These are phyloP conservation scores for Sarcophaga bullata DNA, from an alignment of 1,140 invertebrate genomes.

Conservation along the genomic window DNA sequence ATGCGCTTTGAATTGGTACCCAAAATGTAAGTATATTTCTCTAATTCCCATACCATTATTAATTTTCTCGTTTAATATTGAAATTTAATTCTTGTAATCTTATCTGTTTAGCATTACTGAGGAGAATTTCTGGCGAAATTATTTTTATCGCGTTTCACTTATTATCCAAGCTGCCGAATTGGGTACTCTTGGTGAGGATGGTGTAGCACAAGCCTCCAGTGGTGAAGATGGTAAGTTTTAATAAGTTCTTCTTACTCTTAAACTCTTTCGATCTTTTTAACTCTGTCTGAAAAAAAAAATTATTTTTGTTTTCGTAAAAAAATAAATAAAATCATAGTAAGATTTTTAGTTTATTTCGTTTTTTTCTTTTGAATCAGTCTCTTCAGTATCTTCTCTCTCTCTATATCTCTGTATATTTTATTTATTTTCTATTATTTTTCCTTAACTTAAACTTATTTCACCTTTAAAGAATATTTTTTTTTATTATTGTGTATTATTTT, in stretches of 20 bases:
- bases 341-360: not conserved
- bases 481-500: not conserved
- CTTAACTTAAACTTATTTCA: not conserved
- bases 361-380: conserved; percentile 12
- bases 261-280: conserved; percentile 20
- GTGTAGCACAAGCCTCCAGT: conserved; percentile 63
- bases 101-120: conserved; percentile 84
- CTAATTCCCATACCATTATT: not conserved
- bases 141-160: conserved; percentile 98
- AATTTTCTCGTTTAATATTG: not conserved
- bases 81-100: not conserved
- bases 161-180: conserved; percentile 95
- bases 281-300: not conserved
- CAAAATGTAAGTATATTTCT: conserved; percentile 83
- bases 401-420: not conserved
- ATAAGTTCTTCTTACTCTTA: conserved; percentile 26
- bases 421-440: conserved; percentile 16
- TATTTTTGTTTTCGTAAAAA: not conserved
- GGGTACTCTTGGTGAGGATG: conserved; percentile 68
- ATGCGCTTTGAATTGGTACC: conserved; percentile 99
- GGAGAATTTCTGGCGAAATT: conserved; percentile 99
- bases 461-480: not conserved
- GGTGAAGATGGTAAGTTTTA: conserved; percentile 64
- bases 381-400: conserved; percentile 22
- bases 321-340: conserved; percentile 10